Evolutionary conservation across 2,797 vertebrate species (phyloP), one percentile per base, ranked within the genome.

Genomic region (Spinus pinus): DNA sequence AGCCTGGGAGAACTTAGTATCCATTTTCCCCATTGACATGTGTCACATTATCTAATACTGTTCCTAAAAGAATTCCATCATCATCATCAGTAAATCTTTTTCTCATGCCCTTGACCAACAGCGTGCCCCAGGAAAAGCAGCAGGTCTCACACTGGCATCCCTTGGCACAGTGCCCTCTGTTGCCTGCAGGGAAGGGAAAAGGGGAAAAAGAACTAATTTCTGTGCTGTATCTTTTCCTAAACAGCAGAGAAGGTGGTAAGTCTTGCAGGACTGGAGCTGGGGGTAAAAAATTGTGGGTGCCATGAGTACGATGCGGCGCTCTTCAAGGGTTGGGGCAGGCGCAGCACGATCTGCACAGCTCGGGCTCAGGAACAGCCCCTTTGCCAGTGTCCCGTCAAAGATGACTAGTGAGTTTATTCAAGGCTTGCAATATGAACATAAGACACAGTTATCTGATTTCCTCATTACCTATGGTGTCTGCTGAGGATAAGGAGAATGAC

Each of bases 241-340:
- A 54, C 8, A 84, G 31, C n/a, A 86, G 22, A 6, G 67, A 65
- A 90, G 28, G 18, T n/a, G 33, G 7, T 31, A 60, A 71, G 6
- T 50, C 61, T 73, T 86, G 24, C 10, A 50, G 58, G 28, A 85
- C 33, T 6, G 4, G 11, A n/a, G 33, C 2, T 1, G 5, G 2
- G 10, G 2, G 1, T 7, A 14, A 31, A n/a, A 49, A 23, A 5
- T 30, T n/a, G 10, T 24, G 33, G 14, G 17, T 60, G 35, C 30
- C 0, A 1, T 23, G 46, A 66, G 23, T 4, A 8, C 0, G 0
- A 3, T 20, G 14, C 0, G 0, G 33, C 4, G 4, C 57, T 83
- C 83, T 80, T 16, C 12, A 50, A 53, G 49, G 21, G 5, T 14
- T 0, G 0, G 44, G 54, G 44, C 58, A 71, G n/a, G 71, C 0